Evolutionary conservation across 2,888 invertebrate genomes (phyloP).

Genomic region (Arge pagana): DNA sequence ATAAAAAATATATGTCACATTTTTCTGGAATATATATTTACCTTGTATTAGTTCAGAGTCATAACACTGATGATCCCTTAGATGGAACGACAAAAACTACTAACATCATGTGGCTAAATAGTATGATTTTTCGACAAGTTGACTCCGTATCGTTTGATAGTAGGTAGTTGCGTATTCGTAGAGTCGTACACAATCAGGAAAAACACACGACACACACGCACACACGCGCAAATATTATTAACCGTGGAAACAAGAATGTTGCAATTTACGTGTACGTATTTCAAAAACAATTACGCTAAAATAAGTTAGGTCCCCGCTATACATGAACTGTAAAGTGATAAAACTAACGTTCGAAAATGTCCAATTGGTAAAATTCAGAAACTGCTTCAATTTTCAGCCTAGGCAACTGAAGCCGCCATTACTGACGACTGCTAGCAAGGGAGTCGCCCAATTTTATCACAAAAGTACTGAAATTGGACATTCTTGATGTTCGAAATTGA

Average conservation of each 20-base stretch:
- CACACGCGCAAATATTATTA: not conserved
- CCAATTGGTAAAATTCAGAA: not conserved
- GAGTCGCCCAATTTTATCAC: constrained; percentile 40
- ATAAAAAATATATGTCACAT: not conserved
- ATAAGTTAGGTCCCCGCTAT: not conserved
- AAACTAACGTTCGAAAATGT: not conserved
- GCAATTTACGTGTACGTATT: not conserved
- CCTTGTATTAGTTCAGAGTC: too few species aligned
- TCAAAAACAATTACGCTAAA: not conserved
- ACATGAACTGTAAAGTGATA: too few species aligned
- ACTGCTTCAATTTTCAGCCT: constrained; percentile 30
- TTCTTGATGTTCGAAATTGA: constrained; percentile 1
- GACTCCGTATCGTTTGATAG: not conserved
- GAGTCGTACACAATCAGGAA: not conserved
- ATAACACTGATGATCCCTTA: too few species aligned
- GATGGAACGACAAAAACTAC: too few species aligned
- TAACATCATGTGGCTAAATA: too few species aligned
- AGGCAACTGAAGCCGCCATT: constrained; percentile 41
- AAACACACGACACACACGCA: not conserved
- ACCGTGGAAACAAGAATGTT: not conserved
- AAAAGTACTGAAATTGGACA: not conserved
- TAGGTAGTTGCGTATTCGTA: constrained; percentile 4
- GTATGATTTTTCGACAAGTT: constrained; percentile 9
- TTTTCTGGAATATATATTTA: too few species aligned
- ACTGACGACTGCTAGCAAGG: constrained; percentile 37